Conservation (phyloP, 2,888 invertebrate genomes). For the Erebia palarica region DNA sequence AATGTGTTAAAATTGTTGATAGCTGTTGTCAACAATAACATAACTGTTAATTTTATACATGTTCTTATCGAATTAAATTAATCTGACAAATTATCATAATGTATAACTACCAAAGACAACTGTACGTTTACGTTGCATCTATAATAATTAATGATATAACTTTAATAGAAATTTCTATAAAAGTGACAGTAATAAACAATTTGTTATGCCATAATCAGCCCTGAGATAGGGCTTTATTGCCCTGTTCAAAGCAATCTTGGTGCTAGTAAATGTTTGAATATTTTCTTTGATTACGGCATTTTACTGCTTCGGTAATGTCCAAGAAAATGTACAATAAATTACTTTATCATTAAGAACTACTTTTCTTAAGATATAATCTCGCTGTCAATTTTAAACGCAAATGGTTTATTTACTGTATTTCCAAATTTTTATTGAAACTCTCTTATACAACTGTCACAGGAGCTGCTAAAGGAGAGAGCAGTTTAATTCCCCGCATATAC, state of each 20-base stretch:
- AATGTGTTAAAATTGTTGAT: too few species aligned
- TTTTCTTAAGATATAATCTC: background rate
- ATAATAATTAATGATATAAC: conserved; percentile 26
- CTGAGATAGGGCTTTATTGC: conserved; percentile 9
- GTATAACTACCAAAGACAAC: background rate
- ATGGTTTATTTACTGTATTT: too few species aligned
- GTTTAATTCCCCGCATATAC: too few species aligned
- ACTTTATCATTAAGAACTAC: background rate
- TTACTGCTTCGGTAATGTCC: background rate
- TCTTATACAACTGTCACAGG: too few species aligned
- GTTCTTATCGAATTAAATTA: background rate
- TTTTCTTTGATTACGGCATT: conserved; percentile 7
- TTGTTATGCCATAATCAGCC: conserved; percentile 17
- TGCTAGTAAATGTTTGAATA: conserved; percentile 16
- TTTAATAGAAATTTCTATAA: conserved; percentile 20
- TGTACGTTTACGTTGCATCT: conserved; percentile 22
- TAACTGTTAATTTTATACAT: background rate
- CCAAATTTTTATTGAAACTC: too few species aligned
- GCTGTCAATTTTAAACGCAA: background rate
- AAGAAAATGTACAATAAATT: conserved; percentile 8
- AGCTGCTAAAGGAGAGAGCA: too few species aligned
- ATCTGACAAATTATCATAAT: background rate
- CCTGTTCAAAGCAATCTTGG: conserved; percentile 11
- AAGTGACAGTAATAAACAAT: conserved; percentile 16
- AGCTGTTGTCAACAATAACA: too few species aligned